Conservation (phyloP, 2,888 invertebrate genomes). For the Stenolophus ochropezus region DNA sequence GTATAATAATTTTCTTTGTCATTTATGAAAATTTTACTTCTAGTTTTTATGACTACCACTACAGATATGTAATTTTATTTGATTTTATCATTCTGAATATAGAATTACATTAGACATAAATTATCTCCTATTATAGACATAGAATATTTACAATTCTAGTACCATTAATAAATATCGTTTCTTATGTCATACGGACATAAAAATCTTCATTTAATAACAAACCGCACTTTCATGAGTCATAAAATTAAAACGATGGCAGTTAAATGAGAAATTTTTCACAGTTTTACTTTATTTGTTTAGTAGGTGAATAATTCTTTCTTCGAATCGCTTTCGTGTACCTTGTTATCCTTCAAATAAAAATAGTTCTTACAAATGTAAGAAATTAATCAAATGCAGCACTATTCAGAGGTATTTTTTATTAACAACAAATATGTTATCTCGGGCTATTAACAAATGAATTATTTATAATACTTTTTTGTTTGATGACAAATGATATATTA, state of each 20-base stretch:
- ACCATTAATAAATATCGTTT: background rate
- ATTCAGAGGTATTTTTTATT: background rate
- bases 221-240: constrained; percentile 14
- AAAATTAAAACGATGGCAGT: constrained; percentile 20
- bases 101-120: too few species aligned
- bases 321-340: background rate
- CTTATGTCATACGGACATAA: background rate
- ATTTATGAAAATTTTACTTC: too few species aligned
- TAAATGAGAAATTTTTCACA: background rate
- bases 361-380: background rate
- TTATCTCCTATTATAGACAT: background rate
- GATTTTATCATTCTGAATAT: too few species aligned
- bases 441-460: constrained; percentile 4
- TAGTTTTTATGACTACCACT: too few species aligned
- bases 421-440: background rate
- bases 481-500: background rate
- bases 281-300: constrained; percentile 5
- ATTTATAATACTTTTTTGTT: constrained; percentile 15
- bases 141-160: background rate
- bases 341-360: constrained; percentile 22
- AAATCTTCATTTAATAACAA: constrained; percentile 1
- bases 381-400: background rate
- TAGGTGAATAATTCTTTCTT: constrained; percentile 19
- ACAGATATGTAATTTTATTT: too few species aligned
- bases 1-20: too few species aligned